Evolutionary conservation across 1,140 invertebrate species (phyloP), one percentile per base, ranked within the genome.

Genomic region (Caenorhabditis latens): DNA sequence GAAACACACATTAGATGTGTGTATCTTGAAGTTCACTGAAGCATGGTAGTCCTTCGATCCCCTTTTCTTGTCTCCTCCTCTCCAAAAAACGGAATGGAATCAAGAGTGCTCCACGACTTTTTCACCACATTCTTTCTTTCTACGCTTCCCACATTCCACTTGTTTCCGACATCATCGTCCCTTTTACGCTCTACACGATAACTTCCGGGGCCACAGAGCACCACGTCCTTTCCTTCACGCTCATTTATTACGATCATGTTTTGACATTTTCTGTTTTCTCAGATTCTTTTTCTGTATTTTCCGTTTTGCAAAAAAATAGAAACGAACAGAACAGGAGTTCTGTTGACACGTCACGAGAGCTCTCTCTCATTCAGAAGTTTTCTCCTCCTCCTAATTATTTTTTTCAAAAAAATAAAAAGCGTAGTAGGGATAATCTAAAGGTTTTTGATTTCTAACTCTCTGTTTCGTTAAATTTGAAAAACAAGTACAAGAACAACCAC

Each of bases 41-140:
- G 71, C 71, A 79, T 79, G 71, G 71, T 79, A 79, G 71, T 71
- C 65, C 65, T 71, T 71, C 65, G 65, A 71, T 79, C 40, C 46
- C 40, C 4, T 19, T 24, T 24, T 53, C 71, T 79, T 79, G n/a
- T 79, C 71, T 71, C 40, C 71, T 50, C 46, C 46, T 14, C 19
- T n/a, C 71, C 9, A 50, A 79, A 79, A 79, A 79, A 79, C 50
- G 8, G 71, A 79, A 79, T 79, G 46, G 46, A 79, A 79, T 79
- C 50, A 79, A 79, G 46, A 79, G 71, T 79, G 71, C 46, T 24
- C 71, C 71, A 79, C 46, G 46, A 50, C 71, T 79, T 79, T n/a
- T 63, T 79, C 43, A 8, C 63, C 9, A 40, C 32, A 40, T 11
- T 13, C 16, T 67, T 42, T 67, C 40, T 13, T 40, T 16, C 11